Percentiles rank a stretch among this genome's conserved stretches.
phyloP scores from a whole-genome alignment of 2,113 vertebrate genomes.

The Panurus biarmicus region DNA sequence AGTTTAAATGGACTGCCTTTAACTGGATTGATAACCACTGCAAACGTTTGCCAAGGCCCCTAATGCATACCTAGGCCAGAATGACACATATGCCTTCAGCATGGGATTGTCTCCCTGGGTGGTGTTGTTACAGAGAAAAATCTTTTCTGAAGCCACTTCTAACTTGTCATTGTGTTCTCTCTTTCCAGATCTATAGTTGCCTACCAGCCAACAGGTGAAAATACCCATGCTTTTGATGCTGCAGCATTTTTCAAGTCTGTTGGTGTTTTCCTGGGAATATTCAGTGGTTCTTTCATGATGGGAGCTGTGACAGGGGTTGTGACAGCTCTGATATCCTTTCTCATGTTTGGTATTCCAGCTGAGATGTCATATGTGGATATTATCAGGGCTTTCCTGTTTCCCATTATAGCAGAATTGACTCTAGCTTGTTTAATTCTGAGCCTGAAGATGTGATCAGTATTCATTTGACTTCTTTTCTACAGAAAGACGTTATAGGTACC shows the following conservation, averaged over 20 bases:
- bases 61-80: neutral
- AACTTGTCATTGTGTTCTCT: neutral
- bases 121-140: neutral
- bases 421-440: neutral
- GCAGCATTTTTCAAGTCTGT: constrained; percentile 97
- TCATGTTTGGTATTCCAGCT: neutral
- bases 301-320: constrained; percentile 91
- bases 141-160: neutral
- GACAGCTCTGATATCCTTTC: constrained; percentile 97
- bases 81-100: neutral
- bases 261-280: constrained; percentile 94
- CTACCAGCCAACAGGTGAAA: constrained; percentile 90
- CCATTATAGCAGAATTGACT: neutral
- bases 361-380: neutral
- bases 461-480: neutral
- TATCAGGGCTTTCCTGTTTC: neutral
- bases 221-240: constrained; percentile 91
- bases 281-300: constrained; percentile 98
- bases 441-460: neutral
- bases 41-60: neutral
- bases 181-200: constrained; percentile 87
- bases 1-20: neutral
- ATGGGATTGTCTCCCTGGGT: neutral
- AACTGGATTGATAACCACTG: neutral
- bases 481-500: neutral